Percentiles rank a stretch among this genome's conserved stretches.
These are phyloP conservation scores for Pammene fasciana DNA, from an alignment of 2,888 invertebrate species.

Conservation along the genomic window DNA sequence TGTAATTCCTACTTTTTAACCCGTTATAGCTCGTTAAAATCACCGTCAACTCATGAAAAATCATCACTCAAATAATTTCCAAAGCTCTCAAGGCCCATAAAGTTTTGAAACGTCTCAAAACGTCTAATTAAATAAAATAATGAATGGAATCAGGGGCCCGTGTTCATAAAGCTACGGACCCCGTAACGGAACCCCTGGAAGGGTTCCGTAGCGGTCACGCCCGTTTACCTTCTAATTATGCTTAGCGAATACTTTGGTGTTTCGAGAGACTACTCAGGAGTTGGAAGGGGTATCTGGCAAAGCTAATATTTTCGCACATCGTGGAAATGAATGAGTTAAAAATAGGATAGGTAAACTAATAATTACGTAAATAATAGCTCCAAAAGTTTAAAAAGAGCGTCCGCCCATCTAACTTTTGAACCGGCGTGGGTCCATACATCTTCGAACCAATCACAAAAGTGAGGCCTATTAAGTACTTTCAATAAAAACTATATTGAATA, in stretches of 20 bases:
- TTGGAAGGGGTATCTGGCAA: constrained; percentile 47
- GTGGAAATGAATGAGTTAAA: neutral
- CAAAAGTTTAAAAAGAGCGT: no score
- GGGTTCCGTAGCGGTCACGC: constrained; percentile 59
- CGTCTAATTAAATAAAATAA: constrained; percentile 55
- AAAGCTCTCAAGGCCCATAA: constrained; percentile 37
- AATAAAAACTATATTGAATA: no score
- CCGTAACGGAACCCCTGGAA: constrained; percentile 54
- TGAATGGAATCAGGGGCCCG: constrained; percentile 51
- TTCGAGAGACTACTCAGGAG: constrained; percentile 34
- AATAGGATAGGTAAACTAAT: no score
- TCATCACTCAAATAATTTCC: constrained; percentile 33
- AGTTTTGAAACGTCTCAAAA: constrained; percentile 37
- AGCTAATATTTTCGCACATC: neutral
- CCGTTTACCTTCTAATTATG: constrained; percentile 74
- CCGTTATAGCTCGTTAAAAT: constrained; percentile 30
- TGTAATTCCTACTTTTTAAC: neutral
- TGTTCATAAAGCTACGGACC: constrained; percentile 51
- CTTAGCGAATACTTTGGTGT: constrained; percentile 59
- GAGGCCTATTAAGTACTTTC: no score
- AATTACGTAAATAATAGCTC: no score
- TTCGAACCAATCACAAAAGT: no score
- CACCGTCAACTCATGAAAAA: constrained; percentile 38
- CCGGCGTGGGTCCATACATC: no score
- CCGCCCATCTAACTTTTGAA: no score